phyloP scores from a whole-genome alignment of 1,140 invertebrate genomes.

The Drosophila bipectinata region DNA sequence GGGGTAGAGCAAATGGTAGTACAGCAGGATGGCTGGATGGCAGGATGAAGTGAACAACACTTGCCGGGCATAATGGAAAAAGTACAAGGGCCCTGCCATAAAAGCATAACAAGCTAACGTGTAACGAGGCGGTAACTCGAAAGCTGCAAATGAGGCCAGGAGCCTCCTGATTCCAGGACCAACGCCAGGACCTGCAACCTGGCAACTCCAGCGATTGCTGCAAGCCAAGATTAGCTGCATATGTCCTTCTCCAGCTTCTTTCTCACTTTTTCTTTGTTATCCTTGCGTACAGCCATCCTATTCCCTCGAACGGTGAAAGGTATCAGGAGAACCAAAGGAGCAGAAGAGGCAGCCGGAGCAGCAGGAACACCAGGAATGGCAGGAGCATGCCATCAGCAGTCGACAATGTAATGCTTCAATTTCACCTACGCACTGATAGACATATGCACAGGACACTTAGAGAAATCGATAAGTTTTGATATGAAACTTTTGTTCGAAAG shows the following conservation, averaged over 20 bases:
- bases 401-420: conserved; percentile 71
- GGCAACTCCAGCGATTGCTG: conserved; percentile 14
- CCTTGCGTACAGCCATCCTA: neutral
- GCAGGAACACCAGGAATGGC: conserved; percentile 18
- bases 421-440: conserved; percentile 34
- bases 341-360: neutral
- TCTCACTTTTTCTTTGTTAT: neutral
- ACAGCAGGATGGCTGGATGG: neutral
- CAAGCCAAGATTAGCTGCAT: conserved; percentile 28
- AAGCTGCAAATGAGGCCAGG: conserved; percentile 67
- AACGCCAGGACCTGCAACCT: conserved; percentile 16
- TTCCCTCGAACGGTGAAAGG: conserved; percentile 14
- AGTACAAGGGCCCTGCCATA: conserved; percentile 62
- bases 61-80: conserved; percentile 64
- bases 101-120: conserved; percentile 77
- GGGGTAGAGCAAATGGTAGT: neutral
- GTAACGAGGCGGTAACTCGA: conserved; percentile 61
- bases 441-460: conserved; percentile 1
- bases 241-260: neutral
- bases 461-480: neutral
- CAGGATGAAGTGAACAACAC: conserved; percentile 29
- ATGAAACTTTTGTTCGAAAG: too few relatives aligned
- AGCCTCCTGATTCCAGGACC: conserved; percentile 6
- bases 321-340: conserved; percentile 24
- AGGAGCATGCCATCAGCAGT: conserved; percentile 51